These are phyloP conservation scores for Brachymystax lenok DNA, from an alignment of 2,797 vertebrate genomes.

Conservation along the genomic window DNA sequence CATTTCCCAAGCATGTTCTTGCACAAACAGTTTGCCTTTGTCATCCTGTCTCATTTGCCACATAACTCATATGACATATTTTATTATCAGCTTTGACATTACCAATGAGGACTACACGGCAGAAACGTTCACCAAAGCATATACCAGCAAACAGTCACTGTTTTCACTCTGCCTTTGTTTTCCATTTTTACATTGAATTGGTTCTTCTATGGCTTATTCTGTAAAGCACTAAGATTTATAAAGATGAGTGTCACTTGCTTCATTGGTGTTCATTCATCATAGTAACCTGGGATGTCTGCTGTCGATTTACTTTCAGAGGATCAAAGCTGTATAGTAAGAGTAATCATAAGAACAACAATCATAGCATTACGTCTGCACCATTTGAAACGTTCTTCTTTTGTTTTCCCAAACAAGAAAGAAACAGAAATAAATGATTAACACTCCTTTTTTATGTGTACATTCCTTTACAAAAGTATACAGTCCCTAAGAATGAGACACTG, in stretches of 20 bases:
- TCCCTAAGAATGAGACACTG: constrained; percentile 76
- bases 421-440: constrained; percentile 67
- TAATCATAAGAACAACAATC: constrained; percentile 66
- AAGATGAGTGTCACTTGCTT: constrained; percentile 54
- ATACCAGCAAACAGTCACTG: constrained; percentile 16
- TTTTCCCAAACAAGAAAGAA: constrained; percentile 39
- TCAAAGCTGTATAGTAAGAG: constrained; percentile 54
- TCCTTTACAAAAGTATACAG: constrained; percentile 82
- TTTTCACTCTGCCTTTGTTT: constrained; percentile 31
- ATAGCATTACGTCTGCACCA: constrained; percentile 71
- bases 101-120: background rate
- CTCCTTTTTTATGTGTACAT: constrained; percentile 69
- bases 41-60: constrained; percentile 35
- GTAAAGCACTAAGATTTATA: constrained; percentile 70
- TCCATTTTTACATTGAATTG: constrained; percentile 19
- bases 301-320: constrained; percentile 44
- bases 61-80: constrained; percentile 48
- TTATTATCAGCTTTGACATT: constrained; percentile 23
- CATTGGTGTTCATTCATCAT: constrained; percentile 38
- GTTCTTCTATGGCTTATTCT: constrained; percentile 76
- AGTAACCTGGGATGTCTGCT: constrained; percentile 54
- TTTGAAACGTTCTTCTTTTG: constrained; percentile 61
- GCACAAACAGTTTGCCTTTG: constrained; percentile 47
- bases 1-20: constrained; percentile 42
- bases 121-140: constrained; percentile 30